A percentile compares a stretch with the other conserved stretches of the same genome.
Evolutionary conservation across 2,797 vertebrate species (phyloP).

Genomic region (Sebastes baramenuke): DNA sequence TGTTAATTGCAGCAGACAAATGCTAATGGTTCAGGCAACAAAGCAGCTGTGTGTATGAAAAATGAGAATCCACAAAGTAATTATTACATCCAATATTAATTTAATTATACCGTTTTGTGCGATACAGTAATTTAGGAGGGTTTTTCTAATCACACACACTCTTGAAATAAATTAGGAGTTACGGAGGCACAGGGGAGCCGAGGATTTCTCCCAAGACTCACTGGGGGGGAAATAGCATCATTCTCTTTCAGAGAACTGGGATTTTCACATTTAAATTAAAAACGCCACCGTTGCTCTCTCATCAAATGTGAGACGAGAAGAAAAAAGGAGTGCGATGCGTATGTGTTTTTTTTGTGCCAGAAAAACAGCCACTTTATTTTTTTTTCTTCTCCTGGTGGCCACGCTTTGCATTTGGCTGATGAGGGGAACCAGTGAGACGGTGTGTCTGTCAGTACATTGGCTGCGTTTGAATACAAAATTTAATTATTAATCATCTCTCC

Average conservation of each 20-base stretch:
- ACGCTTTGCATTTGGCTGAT: constrained; percentile 48
- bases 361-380: constrained; percentile 26
- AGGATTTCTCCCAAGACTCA: constrained; percentile 75
- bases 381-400: constrained; percentile 39
- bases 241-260: constrained; percentile 68
- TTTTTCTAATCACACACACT: constrained; percentile 81
- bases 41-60: constrained; percentile 85
- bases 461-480: constrained; percentile 67
- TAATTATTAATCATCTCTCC: constrained; percentile 80
- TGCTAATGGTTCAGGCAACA: constrained; percentile 90
- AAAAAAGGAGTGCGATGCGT: constrained; percentile 33
- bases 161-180: constrained; percentile 83
- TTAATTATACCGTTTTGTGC: constrained; percentile 85
- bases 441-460: constrained; percentile 63
- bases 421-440: constrained; percentile 50
- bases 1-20: constrained; percentile 91
- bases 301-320: constrained; percentile 61
- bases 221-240: constrained; percentile 72
- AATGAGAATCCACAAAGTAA: constrained; percentile 88
- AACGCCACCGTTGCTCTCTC: constrained; percentile 60
- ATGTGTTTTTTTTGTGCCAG: constrained; percentile 17
- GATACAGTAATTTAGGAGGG: constrained; percentile 82
- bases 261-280: constrained; percentile 78
- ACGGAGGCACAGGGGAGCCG: constrained; percentile 71
- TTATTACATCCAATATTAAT: constrained; percentile 90